Percentiles rank a stretch among this genome's conserved stretches.
Evolutionary conservation across 2,888 invertebrate genomes (phyloP).

Genomic region (Phyllotreta striolata): DNA sequence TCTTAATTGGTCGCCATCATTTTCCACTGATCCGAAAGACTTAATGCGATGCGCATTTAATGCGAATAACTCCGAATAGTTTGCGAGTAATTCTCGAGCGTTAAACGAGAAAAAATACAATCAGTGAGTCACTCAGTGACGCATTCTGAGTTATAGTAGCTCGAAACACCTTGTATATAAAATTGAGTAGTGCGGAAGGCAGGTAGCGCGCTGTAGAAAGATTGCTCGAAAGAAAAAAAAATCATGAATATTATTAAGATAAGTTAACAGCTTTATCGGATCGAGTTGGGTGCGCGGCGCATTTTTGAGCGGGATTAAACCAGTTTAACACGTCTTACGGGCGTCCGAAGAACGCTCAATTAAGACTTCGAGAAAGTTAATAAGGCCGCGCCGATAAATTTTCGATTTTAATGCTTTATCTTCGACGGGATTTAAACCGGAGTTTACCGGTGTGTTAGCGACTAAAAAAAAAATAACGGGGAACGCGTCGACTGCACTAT

Average conservation of each 20-base stretch:
- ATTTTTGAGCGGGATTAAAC: slow-evolving; percentile 25
- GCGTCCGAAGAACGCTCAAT: slow-evolving; percentile 41
- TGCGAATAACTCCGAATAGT: slow-evolving; percentile 19
- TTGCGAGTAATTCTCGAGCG: too few relatives aligned
- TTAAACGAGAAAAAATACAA: too few relatives aligned
- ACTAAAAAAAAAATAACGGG: background rate
- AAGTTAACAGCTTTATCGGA: slow-evolving; percentile 20
- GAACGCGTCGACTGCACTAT: background rate
- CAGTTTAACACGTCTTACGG: slow-evolving; percentile 37
- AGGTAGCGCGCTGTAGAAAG: background rate
- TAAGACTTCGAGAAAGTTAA: slow-evolving; percentile 39
- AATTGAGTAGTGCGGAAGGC: slow-evolving; percentile 1
- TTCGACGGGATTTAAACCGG: background rate
- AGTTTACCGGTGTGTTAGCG: too few relatives aligned
- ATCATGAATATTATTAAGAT: slow-evolving; percentile 21
- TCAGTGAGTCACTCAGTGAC: too few relatives aligned
- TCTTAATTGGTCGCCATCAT: slow-evolving; percentile 49
- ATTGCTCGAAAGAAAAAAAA: slow-evolving; percentile 4
- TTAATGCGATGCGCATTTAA: slow-evolving; percentile 42
- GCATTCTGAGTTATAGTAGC: too few relatives aligned
- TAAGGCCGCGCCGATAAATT: slow-evolving; percentile 43
- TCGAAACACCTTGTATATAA: too few relatives aligned
- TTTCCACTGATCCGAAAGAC: slow-evolving; percentile 40
- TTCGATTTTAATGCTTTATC: slow-evolving; percentile 37
- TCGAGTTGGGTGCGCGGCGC: slow-evolving; percentile 8